phyloP scores from a whole-genome alignment of 2,888 invertebrate species.

The Tipula lateralis region DNA sequence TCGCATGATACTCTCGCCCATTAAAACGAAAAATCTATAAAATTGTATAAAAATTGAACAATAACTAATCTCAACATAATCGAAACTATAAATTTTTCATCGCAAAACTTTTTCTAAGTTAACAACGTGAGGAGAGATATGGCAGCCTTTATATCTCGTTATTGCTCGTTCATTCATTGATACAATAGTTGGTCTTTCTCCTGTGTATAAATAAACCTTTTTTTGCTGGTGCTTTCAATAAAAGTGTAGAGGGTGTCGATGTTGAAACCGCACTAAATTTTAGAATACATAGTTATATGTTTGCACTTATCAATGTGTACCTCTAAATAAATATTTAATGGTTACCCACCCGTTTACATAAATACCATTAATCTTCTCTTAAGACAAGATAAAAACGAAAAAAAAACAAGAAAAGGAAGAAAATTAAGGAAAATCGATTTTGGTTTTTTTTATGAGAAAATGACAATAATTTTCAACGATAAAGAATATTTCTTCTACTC shows the following conservation, averaged over 20 bases:
- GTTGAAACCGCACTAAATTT: neutral
- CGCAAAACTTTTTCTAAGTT: neutral
- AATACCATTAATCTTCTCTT: neutral
- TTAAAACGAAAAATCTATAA: neutral
- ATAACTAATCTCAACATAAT: neutral
- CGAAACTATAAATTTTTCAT: slow-evolving; percentile 11
- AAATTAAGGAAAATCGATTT: neutral
- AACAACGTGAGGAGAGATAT: neutral
- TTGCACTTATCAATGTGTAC: neutral
- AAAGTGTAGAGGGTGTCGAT: neutral
- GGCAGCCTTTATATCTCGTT: neutral
- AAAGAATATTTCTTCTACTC: neutral
- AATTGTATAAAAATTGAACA: neutral
- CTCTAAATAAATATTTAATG: neutral
- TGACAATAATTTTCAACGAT: neutral
- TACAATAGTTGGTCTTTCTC: neutral
- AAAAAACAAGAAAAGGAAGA: neutral
- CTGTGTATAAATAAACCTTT: neutral
- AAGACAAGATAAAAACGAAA: neutral
- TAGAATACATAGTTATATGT: neutral
- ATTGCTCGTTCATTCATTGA: neutral
- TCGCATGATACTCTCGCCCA: neutral
- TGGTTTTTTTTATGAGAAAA: neutral
- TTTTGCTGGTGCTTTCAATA: neutral
- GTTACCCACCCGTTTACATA: slow-evolving; percentile 13